Percentiles rank a stretch among this genome's conserved stretches.
Evolutionary conservation across 2,797 vertebrate species (phyloP).

Genomic region (Eremophila alpestris): DNA sequence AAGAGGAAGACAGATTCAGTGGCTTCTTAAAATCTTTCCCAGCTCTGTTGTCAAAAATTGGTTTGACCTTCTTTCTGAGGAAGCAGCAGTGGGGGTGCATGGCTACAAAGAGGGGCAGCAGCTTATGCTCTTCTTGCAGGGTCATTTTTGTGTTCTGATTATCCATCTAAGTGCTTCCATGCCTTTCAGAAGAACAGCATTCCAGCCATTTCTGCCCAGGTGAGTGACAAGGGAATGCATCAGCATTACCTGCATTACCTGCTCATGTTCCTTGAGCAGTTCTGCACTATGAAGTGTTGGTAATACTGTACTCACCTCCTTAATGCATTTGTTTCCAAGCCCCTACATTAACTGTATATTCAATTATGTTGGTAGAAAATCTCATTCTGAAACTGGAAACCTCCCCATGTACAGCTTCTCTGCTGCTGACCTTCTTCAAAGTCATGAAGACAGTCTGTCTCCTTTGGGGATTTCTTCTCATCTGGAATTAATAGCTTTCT

Average conservation of each 20-base stretch:
- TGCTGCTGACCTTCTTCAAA: constrained; percentile 39
- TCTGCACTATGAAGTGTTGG: constrained; percentile 13
- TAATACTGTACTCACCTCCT: background rate
- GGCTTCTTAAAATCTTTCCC: background rate
- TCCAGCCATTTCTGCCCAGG: background rate
- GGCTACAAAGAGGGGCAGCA: background rate
- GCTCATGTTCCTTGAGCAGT: background rate
- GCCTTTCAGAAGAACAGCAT: background rate
- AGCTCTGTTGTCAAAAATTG: background rate
- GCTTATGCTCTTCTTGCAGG: background rate
- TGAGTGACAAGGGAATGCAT: background rate
- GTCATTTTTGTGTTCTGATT: background rate
- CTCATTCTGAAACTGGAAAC: constrained; percentile 20
- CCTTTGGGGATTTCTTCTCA: background rate
- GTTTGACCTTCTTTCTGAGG: background rate
- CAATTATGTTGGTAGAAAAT: constrained; percentile 1
- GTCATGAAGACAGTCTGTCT: background rate
- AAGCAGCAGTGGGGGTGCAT: background rate
- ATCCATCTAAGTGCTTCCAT: background rate
- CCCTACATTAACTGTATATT: constrained; percentile 13
- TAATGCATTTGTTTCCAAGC: background rate
- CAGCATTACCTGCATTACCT: constrained; percentile 18
- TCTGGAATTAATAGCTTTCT: constrained; percentile 22
- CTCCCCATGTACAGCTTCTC: background rate
- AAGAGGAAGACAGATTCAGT: background rate